phyloP scores from a whole-genome alignment of 2,888 invertebrate genomes.

The Ophion costatus region DNA sequence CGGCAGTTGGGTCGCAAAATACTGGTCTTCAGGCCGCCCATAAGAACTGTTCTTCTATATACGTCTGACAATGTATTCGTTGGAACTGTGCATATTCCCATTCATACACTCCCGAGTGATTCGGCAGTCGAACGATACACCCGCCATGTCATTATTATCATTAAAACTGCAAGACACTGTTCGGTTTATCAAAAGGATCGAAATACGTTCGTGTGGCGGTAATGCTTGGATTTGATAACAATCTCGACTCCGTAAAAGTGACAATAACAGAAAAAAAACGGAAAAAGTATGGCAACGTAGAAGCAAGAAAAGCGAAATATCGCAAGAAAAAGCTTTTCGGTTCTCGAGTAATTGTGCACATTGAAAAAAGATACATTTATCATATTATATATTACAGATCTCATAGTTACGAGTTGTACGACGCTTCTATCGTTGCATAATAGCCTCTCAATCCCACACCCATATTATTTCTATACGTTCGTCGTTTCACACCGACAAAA shows the following conservation, averaged over 20 bases:
- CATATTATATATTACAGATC: not conserved
- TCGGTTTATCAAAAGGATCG: not conserved
- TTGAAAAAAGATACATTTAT: not conserved
- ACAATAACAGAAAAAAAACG: not conserved
- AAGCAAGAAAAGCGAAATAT: not conserved
- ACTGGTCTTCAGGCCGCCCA: no score
- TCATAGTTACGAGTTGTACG: slow-evolving; percentile 15
- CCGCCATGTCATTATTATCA: not conserved
- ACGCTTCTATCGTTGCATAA: slow-evolving; percentile 36
- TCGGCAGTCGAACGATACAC: not conserved
- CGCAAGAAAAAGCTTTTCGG: not conserved
- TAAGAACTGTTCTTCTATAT: no score
- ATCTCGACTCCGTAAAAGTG: not conserved
- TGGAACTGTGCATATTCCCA: not conserved
- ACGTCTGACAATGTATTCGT: no score
- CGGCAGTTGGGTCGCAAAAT: no score
- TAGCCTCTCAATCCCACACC: not conserved
- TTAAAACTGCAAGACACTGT: not conserved
- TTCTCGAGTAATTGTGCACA: not conserved
- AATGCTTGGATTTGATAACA: not conserved
- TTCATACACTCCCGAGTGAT: not conserved
- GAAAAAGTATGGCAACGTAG: not conserved
- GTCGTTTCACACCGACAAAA: not conserved
- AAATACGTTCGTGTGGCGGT: not conserved
- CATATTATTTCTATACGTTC: not conserved